Evolutionary conservation across 2,113 vertebrate genomes (phyloP).

Genomic region (Puntigrus tetrazona): DNA sequence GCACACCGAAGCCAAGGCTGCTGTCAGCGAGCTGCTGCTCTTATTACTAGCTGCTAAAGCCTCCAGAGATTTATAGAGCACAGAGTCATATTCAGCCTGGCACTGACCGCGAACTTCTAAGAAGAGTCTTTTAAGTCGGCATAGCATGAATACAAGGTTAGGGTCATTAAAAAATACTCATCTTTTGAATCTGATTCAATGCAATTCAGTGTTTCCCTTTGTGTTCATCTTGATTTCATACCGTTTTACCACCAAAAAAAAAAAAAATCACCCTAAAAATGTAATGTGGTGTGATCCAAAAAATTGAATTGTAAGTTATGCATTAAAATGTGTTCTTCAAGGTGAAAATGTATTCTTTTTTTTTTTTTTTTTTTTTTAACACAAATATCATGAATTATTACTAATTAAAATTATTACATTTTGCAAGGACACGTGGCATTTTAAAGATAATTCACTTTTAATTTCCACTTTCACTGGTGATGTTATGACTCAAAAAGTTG

Average conservation of each 20-base stretch:
- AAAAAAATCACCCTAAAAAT: too few species aligned
- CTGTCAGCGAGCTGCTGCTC: conserved; percentile 9
- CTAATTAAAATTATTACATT: not conserved
- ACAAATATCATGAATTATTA: not conserved
- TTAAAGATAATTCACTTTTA: too few species aligned
- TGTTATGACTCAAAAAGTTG: too few species aligned
- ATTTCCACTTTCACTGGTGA: too few species aligned
- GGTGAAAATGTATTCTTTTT: not conserved
- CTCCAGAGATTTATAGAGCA: not conserved
- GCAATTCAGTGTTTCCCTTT: too few species aligned
- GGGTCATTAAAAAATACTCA: not conserved
- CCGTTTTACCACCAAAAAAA: too few species aligned
- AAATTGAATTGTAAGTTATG: not conserved
- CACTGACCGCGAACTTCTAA: not conserved
- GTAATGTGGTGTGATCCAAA: too few species aligned
- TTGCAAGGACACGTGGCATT: not conserved
- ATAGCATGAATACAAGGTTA: not conserved
- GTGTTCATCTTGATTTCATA: not conserved
- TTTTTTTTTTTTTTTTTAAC: not conserved
- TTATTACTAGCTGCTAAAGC: not conserved
- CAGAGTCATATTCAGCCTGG: not conserved
- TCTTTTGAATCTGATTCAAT: not conserved
- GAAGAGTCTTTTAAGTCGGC: not conserved
- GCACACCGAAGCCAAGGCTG: not conserved
- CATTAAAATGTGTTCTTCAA: not conserved